These are phyloP conservation scores for Drosophila athabasca DNA, from an alignment of 1,140 invertebrate genomes.

Conservation along the genomic window DNA sequence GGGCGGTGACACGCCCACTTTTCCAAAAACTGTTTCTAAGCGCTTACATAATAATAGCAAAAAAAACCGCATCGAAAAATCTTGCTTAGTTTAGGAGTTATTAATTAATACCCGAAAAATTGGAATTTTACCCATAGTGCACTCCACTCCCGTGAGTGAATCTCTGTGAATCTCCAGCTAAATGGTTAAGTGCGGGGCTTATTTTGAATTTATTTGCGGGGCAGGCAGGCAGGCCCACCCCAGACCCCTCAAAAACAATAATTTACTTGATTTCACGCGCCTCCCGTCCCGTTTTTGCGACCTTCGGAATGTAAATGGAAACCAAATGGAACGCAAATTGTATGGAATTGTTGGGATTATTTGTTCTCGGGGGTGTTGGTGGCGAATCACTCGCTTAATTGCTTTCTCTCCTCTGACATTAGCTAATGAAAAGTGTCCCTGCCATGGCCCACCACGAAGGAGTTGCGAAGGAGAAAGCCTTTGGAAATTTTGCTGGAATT, in stretches of 20 bases:
- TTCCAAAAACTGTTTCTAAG: no score
- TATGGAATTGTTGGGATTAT: slow-evolving; percentile 30
- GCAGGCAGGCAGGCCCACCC: background rate
- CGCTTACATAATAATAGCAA: no score
- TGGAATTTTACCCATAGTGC: no score
- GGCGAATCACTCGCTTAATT: slow-evolving; percentile 31
- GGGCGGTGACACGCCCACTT: no score
- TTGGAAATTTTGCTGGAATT: background rate
- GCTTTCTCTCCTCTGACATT: slow-evolving; percentile 21
- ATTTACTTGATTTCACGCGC: slow-evolving; percentile 62
- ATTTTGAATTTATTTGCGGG: slow-evolving; percentile 68
- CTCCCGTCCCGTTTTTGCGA: slow-evolving; percentile 1
- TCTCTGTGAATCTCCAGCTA: slow-evolving; percentile 1
- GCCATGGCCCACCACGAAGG: slow-evolving; percentile 7
- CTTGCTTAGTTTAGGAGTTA: no score
- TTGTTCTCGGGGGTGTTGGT: slow-evolving; percentile 13
- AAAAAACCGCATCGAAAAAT: no score
- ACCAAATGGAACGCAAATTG: slow-evolving; percentile 29
- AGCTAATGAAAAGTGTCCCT: slow-evolving; percentile 40
- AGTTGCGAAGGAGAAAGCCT: background rate
- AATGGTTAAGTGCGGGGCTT: slow-evolving; percentile 41
- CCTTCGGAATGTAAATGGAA: slow-evolving; percentile 4
- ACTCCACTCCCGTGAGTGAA: slow-evolving; percentile 6
- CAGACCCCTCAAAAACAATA: slow-evolving; percentile 63
- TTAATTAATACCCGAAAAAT: no score